These are phyloP conservation scores for Trachops cirrhosus DNA, from an alignment of 2,797 vertebrate species.

Conservation along the genomic window DNA sequence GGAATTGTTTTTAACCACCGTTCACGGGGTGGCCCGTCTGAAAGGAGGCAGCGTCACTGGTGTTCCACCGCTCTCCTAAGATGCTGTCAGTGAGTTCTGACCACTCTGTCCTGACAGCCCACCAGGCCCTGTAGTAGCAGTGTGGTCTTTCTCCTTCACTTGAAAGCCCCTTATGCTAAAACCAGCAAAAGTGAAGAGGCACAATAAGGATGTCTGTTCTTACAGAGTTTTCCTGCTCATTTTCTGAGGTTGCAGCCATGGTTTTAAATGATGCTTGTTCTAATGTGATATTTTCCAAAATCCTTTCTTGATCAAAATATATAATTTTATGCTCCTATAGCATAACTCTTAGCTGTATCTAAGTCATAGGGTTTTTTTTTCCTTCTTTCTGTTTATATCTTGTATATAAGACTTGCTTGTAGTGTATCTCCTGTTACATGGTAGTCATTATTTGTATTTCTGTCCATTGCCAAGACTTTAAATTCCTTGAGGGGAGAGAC, in stretches of 20 bases:
- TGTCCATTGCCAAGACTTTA: neutral
- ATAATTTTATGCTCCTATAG: neutral
- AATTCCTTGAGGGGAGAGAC: neutral
- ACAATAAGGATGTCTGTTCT: neutral
- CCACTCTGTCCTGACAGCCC: neutral
- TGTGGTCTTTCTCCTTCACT: neutral
- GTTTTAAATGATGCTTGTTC: neutral
- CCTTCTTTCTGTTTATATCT: neutral
- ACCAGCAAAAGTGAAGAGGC: neutral
- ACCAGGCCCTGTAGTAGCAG: fast-evolving
- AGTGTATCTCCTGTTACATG: neutral
- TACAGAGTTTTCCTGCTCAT: neutral
- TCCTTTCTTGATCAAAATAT: neutral
- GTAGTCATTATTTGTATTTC: constrained; percentile 12
- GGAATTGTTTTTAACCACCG: neutral
- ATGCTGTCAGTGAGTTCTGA: neutral
- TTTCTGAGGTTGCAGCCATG: neutral
- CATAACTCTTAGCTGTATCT: neutral
- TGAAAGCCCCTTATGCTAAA: neutral
- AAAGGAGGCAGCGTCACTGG: neutral
- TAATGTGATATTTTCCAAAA: neutral
- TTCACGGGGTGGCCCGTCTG: neutral
- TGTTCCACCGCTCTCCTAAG: neutral
- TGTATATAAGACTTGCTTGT: neutral
- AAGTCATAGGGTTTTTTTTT: neutral